Evolutionary conservation across 2,797 vertebrate genomes (phyloP).

Genomic region (Chelon labrosus): DNA sequence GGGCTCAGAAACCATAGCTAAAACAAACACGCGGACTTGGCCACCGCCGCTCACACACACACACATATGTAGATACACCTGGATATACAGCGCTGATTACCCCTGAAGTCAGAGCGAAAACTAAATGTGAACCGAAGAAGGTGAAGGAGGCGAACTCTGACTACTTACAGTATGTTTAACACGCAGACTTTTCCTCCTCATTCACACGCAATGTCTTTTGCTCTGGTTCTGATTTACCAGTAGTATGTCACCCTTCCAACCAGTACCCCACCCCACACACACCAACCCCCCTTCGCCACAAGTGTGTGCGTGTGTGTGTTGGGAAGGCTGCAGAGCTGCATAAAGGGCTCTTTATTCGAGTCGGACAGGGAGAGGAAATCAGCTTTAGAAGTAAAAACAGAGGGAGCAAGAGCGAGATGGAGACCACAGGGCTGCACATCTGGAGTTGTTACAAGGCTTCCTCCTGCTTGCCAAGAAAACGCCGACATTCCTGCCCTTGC

Average conservation of each 20-base stretch:
- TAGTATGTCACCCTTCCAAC: slow-evolving; percentile 74
- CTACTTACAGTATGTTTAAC: slow-evolving; percentile 36
- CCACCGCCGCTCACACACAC: slow-evolving; percentile 39
- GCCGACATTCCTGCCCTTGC: slow-evolving; percentile 88
- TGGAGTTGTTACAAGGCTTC: slow-evolving; percentile 92
- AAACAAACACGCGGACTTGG: slow-evolving; percentile 79
- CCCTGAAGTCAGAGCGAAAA: slow-evolving; percentile 32
- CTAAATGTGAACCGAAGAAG: slow-evolving; percentile 49
- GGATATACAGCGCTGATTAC: slow-evolving; percentile 64
- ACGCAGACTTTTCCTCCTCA: slow-evolving; percentile 25
- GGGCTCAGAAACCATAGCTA: slow-evolving; percentile 83
- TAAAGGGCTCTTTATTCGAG: slow-evolving; percentile 88
- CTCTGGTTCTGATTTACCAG: slow-evolving; percentile 82
- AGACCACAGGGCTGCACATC: slow-evolving; percentile 92
- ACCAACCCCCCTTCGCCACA: slow-evolving; percentile 8
- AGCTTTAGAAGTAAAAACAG: slow-evolving; percentile 88
- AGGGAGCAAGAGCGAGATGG: slow-evolving; percentile 82
- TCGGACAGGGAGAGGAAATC: slow-evolving; percentile 88
- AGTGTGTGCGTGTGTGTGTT: slow-evolving; percentile 55
- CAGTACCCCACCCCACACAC: slow-evolving; percentile 22
- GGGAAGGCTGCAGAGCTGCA: slow-evolving; percentile 74
- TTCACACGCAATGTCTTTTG: slow-evolving; percentile 20
- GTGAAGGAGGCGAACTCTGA: slow-evolving; percentile 52
- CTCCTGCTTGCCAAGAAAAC: slow-evolving; percentile 86
- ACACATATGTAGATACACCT: slow-evolving; percentile 43